Conservation (phyloP, 2,113 vertebrate species). For the Pachyramphus minor region DNA sequence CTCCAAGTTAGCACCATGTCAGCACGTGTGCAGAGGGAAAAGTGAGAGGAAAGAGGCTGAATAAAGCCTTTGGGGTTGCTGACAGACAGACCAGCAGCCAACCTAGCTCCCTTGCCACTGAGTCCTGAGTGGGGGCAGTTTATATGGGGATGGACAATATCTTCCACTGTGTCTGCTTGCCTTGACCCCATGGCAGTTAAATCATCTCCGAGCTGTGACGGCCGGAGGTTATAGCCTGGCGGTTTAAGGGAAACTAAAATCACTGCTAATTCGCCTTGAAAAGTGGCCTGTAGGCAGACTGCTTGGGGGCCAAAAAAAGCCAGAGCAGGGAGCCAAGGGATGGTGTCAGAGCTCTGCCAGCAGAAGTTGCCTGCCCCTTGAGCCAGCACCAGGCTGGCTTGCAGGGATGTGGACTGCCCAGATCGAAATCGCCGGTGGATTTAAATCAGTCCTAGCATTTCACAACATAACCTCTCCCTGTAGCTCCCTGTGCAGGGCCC, state of each 20-base stretch:
- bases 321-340: accelerated
- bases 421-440: background rate
- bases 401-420: background rate
- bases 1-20: background rate
- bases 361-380: accelerated
- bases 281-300: background rate
- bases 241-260: background rate
- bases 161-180: background rate
- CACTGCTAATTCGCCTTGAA: background rate
- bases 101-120: background rate
- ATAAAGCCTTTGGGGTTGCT: background rate
- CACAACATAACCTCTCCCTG: background rate
- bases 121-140: background rate
- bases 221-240: background rate
- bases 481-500: background rate
- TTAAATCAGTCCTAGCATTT: background rate
- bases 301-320: background rate
- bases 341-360: background rate
- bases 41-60: background rate
- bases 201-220: background rate
- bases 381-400: background rate
- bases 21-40: background rate
- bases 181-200: accelerated
- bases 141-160: background rate
- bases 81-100: background rate